Conservation (phyloP, 1,140 invertebrate genomes). For the Saccostrea echinata region DNA sequence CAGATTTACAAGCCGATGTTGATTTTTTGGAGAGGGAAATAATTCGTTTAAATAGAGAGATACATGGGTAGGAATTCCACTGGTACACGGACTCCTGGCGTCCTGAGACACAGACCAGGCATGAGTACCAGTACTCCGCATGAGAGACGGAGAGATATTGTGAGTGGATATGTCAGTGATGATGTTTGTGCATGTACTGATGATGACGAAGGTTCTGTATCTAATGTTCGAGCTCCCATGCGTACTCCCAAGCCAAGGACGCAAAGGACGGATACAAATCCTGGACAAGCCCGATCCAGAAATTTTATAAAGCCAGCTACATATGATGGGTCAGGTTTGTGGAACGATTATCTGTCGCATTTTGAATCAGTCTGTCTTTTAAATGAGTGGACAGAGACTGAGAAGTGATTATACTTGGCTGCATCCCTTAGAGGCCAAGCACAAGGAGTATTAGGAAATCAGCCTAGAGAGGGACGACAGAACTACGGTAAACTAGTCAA, state of each 20-base stretch:
- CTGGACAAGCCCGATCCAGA: background rate
- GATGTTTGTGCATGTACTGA: background rate
- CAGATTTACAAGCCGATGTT: background rate
- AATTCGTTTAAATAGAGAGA: slow-evolving; percentile 5
- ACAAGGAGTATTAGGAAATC: slow-evolving; percentile 45
- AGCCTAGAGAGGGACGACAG: slow-evolving; percentile 6
- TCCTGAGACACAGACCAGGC: slow-evolving; percentile 15
- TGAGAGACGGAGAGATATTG: slow-evolving; percentile 23
- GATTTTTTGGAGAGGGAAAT: slow-evolving; percentile 13
- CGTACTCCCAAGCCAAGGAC: background rate
- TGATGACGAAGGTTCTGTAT: background rate
- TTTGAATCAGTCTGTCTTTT: slow-evolving; percentile 44
- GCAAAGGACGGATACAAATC: background rate
- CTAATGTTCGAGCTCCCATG: background rate
- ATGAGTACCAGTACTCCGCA: background rate
- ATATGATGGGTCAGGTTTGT: slow-evolving; percentile 38
- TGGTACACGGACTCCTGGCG: background rate
- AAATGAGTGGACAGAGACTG: slow-evolving; percentile 39
- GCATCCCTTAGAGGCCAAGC: slow-evolving; percentile 42
- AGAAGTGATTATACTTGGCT: slow-evolving; percentile 51
- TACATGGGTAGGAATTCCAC: background rate
- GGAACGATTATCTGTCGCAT: slow-evolving; percentile 45
- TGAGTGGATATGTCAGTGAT: background rate
- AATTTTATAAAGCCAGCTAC: slow-evolving; percentile 38
- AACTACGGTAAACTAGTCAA: slow-evolving; percentile 40